Percentiles rank a stretch among this genome's conserved stretches.
Conservation (phyloP, 2,888 invertebrate genomes). For the Anagyrus pseudococci region DNA sequence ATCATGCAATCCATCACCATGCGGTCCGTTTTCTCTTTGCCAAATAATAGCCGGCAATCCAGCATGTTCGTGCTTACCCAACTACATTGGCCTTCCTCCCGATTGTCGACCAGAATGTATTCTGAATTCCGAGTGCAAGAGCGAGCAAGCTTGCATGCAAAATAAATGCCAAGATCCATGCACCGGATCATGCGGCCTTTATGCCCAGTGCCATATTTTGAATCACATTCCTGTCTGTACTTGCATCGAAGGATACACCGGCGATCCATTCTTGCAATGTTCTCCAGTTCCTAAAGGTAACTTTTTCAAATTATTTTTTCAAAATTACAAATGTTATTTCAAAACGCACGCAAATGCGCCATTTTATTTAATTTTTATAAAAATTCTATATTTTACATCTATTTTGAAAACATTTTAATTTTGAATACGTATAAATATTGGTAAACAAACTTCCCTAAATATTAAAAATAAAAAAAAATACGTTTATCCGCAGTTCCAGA, state of each 20-base stretch:
- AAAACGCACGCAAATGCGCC: no score
- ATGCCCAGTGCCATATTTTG: conserved; percentile 78
- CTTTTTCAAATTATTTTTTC: conserved; percentile 25
- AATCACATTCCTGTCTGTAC: conserved; percentile 85
- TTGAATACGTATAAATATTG: no score
- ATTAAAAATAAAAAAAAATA: not conserved
- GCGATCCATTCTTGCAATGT: conserved; percentile 83
- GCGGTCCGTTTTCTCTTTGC: conserved; percentile 84
- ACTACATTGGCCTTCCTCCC: conserved; percentile 80
- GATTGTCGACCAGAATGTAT: conserved; percentile 82
- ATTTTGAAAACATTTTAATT: no score
- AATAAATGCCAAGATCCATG: conserved; percentile 85
- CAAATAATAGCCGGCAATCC: conserved; percentile 76
- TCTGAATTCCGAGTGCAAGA: conserved; percentile 80
- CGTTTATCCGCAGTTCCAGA: conserved; percentile 32
- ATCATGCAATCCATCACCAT: conserved; percentile 82
- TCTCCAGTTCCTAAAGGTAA: conserved; percentile 48
- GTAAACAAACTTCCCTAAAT: not conserved
- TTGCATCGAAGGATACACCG: conserved; percentile 76
- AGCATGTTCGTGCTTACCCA: conserved; percentile 80
- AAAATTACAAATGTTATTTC: not conserved
- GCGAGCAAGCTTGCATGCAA: conserved; percentile 77
- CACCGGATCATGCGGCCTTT: conserved; percentile 81
- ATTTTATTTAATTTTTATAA: not conserved
- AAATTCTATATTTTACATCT: no score